Evolutionary conservation across 2,888 invertebrate genomes (phyloP).

Genomic region (Caenorhabditis sp.): DNA sequence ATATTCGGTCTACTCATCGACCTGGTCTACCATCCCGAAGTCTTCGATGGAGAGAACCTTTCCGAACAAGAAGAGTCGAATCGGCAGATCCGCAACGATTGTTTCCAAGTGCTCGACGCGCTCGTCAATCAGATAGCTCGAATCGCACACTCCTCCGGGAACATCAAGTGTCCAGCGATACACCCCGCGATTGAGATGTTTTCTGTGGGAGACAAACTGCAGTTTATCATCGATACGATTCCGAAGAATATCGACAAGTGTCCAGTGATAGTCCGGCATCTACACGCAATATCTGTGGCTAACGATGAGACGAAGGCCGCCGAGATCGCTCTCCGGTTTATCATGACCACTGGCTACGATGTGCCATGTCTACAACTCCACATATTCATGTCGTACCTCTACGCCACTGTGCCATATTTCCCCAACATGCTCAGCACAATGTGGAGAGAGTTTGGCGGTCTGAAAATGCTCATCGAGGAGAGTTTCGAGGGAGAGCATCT

Average conservation of each 20-base stretch:
- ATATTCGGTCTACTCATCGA: constrained; percentile 63
- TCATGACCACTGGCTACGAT: constrained; percentile 20
- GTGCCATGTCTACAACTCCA: constrained; percentile 33
- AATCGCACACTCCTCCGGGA: constrained; percentile 44
- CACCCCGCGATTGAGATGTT: constrained; percentile 63
- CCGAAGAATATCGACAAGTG: constrained; percentile 33
- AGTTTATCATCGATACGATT: constrained; percentile 65
- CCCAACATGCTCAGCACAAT: constrained; percentile 57
- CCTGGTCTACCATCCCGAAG: constrained; percentile 47
- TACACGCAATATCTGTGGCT: constrained; percentile 70
- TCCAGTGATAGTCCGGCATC: constrained; percentile 62
- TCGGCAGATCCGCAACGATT: not conserved
- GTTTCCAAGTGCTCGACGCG: constrained; percentile 38
- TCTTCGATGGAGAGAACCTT: constrained; percentile 42
- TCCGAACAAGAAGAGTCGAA: constrained; percentile 19
- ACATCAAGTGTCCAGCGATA: constrained; percentile 32
- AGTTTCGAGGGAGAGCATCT: not conserved
- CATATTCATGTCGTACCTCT: constrained; percentile 41
- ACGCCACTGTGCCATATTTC: constrained; percentile 37
- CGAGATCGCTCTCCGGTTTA: constrained; percentile 69
- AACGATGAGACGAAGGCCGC: constrained; percentile 68
- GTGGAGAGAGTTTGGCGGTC: constrained; percentile 52
- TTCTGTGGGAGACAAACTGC: constrained; percentile 56
- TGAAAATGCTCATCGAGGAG: constrained; percentile 40
- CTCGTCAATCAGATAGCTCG: constrained; percentile 44